These are phyloP conservation scores for Haplotaxodon microlepis DNA, from an alignment of 2,113 vertebrate species.

Conservation along the genomic window DNA sequence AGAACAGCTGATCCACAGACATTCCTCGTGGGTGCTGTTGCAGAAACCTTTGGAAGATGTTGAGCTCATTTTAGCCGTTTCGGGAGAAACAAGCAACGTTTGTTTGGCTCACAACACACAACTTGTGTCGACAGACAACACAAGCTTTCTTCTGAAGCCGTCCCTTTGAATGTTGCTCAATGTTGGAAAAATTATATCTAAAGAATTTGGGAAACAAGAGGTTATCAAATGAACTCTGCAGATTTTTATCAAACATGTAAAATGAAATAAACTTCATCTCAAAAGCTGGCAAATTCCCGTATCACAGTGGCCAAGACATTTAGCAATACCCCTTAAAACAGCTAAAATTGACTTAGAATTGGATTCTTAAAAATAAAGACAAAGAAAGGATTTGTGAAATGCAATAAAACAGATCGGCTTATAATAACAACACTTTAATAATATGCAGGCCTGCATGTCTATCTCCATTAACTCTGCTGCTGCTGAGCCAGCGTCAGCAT, in stretches of 20 bases:
- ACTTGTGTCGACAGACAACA: conserved; percentile 36
- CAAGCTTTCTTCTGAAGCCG: neutral
- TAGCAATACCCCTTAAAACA: neutral
- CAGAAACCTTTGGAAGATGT: conserved; percentile 41
- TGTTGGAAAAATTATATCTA: conserved; percentile 17
- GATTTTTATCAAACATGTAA: neutral
- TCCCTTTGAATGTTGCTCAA: neutral
- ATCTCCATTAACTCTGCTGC: neutral
- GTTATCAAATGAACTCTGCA: neutral
- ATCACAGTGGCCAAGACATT: neutral
- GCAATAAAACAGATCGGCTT: neutral
- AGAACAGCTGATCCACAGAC: conserved; percentile 15
- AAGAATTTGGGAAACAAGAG: conserved; percentile 26
- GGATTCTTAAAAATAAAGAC: neutral
- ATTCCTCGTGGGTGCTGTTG: conserved; percentile 38
- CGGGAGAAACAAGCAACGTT: conserved; percentile 27
- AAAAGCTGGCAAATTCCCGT: neutral
- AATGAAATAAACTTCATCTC: neutral
- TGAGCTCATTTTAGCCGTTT: conserved; percentile 17
- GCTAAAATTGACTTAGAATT: neutral
- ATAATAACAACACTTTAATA: neutral
- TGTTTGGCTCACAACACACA: conserved; percentile 64
- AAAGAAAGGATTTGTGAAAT: neutral
- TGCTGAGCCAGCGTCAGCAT: neutral
- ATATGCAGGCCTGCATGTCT: neutral